These are phyloP conservation scores for Protaetia brevitarsis DNA, from an alignment of 1,140 invertebrate genomes.

Conservation along the genomic window DNA sequence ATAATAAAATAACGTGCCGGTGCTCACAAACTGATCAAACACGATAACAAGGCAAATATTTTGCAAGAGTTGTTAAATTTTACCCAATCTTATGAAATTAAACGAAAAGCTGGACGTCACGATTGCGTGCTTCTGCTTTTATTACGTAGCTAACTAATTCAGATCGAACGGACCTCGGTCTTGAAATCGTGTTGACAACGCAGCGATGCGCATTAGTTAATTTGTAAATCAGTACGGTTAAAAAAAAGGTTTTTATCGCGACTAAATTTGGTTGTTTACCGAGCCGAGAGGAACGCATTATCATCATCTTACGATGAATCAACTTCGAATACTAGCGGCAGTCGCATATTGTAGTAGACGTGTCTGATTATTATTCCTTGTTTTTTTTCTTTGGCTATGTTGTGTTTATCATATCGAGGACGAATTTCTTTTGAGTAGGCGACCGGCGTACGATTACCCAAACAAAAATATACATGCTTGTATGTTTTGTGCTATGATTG, in stretches of 20 bases:
- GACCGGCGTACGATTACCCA: background rate
- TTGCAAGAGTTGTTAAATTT: no score
- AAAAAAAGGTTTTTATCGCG: background rate
- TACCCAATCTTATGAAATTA: no score
- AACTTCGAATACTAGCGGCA: background rate
- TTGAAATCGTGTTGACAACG: background rate
- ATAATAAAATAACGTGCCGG: no score
- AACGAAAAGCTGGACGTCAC: no score
- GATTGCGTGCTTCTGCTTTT: no score
- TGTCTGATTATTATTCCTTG: background rate
- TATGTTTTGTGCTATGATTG: background rate
- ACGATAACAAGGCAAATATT: no score
- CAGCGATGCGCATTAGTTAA: background rate
- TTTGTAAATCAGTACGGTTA: background rate
- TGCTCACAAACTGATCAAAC: no score
- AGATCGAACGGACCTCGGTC: no score
- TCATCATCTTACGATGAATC: conserved; percentile 1
- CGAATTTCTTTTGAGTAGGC: background rate
- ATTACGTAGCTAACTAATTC: no score
- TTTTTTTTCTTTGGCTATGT: background rate
- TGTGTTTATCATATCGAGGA: background rate
- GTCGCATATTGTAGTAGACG: background rate
- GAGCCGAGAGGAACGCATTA: background rate
- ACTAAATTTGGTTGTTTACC: conserved; percentile 14
- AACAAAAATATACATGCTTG: background rate